These are phyloP conservation scores for Poeciliopsis turrubarensis DNA, from an alignment of 2,113 vertebrate species.

Conservation along the genomic window DNA sequence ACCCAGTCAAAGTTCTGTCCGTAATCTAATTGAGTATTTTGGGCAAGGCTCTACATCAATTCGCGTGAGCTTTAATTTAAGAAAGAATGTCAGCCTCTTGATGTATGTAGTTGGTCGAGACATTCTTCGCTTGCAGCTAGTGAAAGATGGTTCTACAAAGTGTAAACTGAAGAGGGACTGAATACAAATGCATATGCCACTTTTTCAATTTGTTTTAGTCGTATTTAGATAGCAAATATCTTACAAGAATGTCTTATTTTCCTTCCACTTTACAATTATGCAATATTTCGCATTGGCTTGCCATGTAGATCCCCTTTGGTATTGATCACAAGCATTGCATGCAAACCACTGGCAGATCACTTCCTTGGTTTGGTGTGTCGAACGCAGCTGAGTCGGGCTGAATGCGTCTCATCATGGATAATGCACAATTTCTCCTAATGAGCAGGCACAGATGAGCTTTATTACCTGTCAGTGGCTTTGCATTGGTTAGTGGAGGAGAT, in stretches of 20 bases:
- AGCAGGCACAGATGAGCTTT: constrained; percentile 79
- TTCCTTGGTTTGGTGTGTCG: not conserved
- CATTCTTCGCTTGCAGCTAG: not conserved
- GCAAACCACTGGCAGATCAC: constrained; percentile 3
- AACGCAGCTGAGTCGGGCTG: constrained; percentile 27
- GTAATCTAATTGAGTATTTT: not conserved
- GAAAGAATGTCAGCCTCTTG: not conserved
- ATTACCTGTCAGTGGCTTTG: constrained; percentile 68
- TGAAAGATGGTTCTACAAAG: not conserved
- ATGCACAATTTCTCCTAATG: constrained; percentile 70
- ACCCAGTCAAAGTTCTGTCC: not conserved
- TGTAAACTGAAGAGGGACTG: not conserved
- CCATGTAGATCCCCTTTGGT: not conserved
- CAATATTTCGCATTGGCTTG: not conserved
- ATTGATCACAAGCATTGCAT: constrained; percentile 14
- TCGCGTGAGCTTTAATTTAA: not conserved
- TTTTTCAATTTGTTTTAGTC: not conserved
- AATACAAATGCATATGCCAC: not conserved
- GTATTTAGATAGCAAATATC: not conserved
- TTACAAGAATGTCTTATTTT: not conserved
- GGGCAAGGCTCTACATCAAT: not conserved
- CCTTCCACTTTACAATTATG: not conserved
- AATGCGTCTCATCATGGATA: constrained; percentile 58
- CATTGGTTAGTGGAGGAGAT: constrained; percentile 57
- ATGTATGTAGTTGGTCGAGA: not conserved